Evolutionary conservation across 2,113 vertebrate species (phyloP).

Genomic region (Gadus chalcogrammus): DNA sequence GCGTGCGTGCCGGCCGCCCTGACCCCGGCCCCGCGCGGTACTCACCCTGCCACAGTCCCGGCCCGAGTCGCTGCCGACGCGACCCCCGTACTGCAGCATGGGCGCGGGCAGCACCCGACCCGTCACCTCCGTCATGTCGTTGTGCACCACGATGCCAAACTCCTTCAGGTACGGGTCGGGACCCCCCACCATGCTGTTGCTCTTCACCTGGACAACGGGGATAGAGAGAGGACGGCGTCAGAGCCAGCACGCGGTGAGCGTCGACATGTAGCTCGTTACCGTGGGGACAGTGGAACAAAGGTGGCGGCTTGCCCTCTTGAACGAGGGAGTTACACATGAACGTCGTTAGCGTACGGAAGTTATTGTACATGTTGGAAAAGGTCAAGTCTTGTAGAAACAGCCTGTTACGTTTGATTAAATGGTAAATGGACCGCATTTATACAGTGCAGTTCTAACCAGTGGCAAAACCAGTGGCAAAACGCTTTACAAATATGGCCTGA

Average conservation of each 20-base stretch:
- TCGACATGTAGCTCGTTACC: neutral
- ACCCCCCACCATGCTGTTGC: slow-evolving; percentile 97
- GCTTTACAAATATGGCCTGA: too few relatives aligned
- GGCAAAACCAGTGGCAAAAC: too few relatives aligned
- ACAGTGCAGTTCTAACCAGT: too few relatives aligned
- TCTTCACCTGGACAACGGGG: slow-evolving; percentile 82
- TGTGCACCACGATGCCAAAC: slow-evolving; percentile 97
- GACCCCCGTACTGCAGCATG: slow-evolving; percentile 98
- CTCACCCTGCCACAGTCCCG: slow-evolving; percentile 82
- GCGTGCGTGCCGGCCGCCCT: slow-evolving; percentile 11
- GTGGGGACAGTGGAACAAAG: neutral
- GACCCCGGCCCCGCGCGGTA: slow-evolving; percentile 49
- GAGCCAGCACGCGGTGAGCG: too few relatives aligned
- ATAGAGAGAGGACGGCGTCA: neutral
- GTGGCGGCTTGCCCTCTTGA: too few relatives aligned
- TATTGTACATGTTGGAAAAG: too few relatives aligned
- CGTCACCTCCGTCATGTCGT: slow-evolving; percentile 97
- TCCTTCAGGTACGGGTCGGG: slow-evolving; percentile 97
- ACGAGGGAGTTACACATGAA: too few relatives aligned
- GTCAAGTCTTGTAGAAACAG: too few relatives aligned
- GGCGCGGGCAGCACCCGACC: slow-evolving; percentile 96
- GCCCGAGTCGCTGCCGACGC: slow-evolving; percentile 85
- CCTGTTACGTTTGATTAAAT: too few relatives aligned
- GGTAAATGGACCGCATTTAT: too few relatives aligned
- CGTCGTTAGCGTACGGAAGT: too few relatives aligned